Evolutionary conservation across 1,140 invertebrate genomes (phyloP).

Genomic region (Epicauta chinensis): DNA sequence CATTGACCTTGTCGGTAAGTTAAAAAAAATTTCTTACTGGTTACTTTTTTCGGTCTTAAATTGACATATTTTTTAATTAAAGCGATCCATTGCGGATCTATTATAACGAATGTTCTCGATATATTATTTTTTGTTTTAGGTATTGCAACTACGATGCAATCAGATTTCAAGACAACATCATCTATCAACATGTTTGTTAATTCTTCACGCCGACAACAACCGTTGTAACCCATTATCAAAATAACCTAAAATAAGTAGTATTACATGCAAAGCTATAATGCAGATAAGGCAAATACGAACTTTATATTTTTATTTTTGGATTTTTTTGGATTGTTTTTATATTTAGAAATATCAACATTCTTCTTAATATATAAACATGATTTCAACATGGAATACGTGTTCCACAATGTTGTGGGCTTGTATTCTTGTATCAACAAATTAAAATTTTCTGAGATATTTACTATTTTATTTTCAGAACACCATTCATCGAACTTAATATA

Average conservation of each 20-base stretch:
- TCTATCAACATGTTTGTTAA: constrained; percentile 21
- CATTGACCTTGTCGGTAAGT: neutral
- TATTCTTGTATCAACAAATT: neutral
- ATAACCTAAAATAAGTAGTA: constrained; percentile 2
- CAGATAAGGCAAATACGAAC: too few species aligned
- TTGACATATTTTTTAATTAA: constrained; percentile 3
- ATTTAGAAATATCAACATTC: neutral
- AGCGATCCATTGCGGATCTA: neutral
- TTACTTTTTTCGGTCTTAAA: constrained; percentile 1
- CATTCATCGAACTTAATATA: too few species aligned
- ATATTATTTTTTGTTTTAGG: constrained; percentile 1
- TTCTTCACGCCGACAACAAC: constrained; percentile 26
- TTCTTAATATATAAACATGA: neutral
- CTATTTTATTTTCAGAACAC: neutral
- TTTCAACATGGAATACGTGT: neutral
- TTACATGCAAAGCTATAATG: neutral
- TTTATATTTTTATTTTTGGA: neutral
- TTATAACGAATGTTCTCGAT: neutral
- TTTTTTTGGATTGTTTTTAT: neutral
- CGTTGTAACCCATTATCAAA: constrained; percentile 13
- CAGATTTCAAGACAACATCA: neutral
- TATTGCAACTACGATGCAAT: neutral
- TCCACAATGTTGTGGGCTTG: neutral
- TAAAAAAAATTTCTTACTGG: constrained; percentile 2
- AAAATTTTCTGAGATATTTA: neutral